A percentile compares a stretch with the other conserved stretches of the same genome.
Evolutionary conservation across 1,140 invertebrate genomes (phyloP).

Genomic region (Amyelois transitella): DNA sequence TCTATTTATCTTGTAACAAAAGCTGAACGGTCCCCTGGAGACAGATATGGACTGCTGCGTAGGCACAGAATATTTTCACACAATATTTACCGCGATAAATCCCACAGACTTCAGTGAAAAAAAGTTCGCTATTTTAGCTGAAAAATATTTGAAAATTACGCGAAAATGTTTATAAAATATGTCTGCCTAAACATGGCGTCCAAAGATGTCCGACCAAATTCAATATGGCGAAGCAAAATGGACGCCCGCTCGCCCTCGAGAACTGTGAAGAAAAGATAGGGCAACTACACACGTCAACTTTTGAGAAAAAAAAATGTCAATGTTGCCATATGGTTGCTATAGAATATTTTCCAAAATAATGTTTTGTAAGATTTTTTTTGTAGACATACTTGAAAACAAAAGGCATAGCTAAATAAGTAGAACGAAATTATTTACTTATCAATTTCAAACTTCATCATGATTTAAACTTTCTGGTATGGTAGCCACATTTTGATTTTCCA

Average conservation of each 20-base stretch:
- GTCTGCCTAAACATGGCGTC: constrained; percentile 76
- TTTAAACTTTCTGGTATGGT: too few species aligned
- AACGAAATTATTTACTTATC: too few species aligned
- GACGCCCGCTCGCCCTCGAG: constrained; percentile 53
- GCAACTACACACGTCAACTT: constrained; percentile 24
- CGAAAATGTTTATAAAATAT: constrained; percentile 76
- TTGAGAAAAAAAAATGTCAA: constrained; percentile 22
- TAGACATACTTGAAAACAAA: too few species aligned
- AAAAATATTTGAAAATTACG: constrained; percentile 75
- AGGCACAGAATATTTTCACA: constrained; percentile 53
- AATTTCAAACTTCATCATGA: too few species aligned
- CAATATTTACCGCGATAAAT: constrained; percentile 50
- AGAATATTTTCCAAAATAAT: constrained; percentile 7
- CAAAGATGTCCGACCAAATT: constrained; percentile 76
- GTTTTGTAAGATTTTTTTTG: background rate
- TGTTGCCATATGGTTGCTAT: constrained; percentile 44
- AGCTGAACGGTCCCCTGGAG: constrained; percentile 65
- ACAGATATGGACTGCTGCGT: constrained; percentile 62
- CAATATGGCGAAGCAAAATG: constrained; percentile 75
- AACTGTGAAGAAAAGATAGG: constrained; percentile 43
- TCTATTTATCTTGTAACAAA: constrained; percentile 74
- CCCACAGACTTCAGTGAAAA: constrained; percentile 64
- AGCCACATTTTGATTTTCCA: background rate
- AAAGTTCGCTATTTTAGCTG: constrained; percentile 65
- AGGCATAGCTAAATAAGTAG: too few species aligned